Evolutionary conservation across 2,888 invertebrate species (phyloP).

Genomic region (Atethmia centrago): DNA sequence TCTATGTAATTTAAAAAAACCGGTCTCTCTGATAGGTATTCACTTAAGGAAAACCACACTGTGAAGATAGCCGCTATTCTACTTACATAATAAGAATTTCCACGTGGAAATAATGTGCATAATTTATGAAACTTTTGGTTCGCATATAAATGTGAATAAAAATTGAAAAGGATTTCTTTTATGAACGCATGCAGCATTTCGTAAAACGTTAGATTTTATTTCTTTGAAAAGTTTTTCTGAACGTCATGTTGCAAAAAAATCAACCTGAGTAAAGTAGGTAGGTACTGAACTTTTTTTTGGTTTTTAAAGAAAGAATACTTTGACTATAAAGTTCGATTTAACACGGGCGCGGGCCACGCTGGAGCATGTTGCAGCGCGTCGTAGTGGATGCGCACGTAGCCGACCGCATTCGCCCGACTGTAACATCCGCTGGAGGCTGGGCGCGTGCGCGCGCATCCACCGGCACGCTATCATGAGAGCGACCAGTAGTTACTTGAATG

Average conservation of each 20-base stretch:
- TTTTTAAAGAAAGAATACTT: background rate
- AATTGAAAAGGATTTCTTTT: background rate
- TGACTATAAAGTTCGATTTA: background rate
- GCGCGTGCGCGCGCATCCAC: too few species aligned
- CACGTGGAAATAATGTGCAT: conserved; percentile 1
- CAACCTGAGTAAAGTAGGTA: background rate
- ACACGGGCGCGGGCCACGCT: background rate
- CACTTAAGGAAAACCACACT: too few species aligned
- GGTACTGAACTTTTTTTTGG: background rate
- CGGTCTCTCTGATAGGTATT: too few species aligned
- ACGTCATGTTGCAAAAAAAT: background rate
- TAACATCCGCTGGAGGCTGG: background rate
- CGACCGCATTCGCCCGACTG: background rate
- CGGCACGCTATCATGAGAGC: background rate
- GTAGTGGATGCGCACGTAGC: background rate
- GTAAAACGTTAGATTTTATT: background rate
- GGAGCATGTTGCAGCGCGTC: background rate
- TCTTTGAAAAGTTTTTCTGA: background rate
- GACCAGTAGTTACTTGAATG: background rate
- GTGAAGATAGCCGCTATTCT: too few species aligned
- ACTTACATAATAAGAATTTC: background rate
- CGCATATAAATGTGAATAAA: background rate
- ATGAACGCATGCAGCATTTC: background rate
- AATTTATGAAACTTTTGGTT: conserved; percentile 9
- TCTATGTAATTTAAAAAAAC: too few species aligned